phyloP scores from a whole-genome alignment of 2,113 vertebrate species.

The Amazona guildingii region DNA sequence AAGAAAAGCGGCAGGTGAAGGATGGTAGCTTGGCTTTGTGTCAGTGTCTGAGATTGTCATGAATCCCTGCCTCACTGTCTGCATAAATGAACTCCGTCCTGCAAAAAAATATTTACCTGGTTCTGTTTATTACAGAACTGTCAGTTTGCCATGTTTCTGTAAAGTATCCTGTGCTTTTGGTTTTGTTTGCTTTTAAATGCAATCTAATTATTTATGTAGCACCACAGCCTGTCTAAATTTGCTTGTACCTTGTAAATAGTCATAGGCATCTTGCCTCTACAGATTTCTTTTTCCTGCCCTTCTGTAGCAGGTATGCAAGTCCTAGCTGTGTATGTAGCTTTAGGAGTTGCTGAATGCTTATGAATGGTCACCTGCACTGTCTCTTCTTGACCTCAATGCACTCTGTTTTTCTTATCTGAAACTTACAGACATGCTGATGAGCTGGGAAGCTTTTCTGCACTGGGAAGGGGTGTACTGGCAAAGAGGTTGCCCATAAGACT shows the following conservation, averaged over 20 bases:
- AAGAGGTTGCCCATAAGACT: neutral
- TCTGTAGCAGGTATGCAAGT: neutral
- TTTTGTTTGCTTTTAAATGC: neutral
- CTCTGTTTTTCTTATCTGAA: neutral
- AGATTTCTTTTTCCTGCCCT: neutral
- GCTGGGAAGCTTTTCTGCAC: neutral
- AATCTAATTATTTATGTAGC: neutral
- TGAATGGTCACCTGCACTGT: neutral
- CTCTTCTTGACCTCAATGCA: neutral
- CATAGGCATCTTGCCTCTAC: neutral
- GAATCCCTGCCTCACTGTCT: neutral
- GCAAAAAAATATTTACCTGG: neutral
- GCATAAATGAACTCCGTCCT: neutral
- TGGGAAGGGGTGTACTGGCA: neutral
- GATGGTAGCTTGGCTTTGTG: neutral
- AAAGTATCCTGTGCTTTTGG: neutral
- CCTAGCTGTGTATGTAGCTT: fast-evolving
- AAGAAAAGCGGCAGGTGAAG: neutral
- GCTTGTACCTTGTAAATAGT: neutral
- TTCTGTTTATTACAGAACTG: neutral
- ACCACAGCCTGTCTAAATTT: neutral
- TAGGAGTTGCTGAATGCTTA: neutral
- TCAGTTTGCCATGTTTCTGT: neutral
- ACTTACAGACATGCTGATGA: neutral
- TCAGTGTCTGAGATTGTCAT: neutral